Percentiles rank a stretch among this genome's conserved stretches.
phyloP scores from a whole-genome alignment of 2,113 vertebrate genomes.

The Dryoscopus gambensis region DNA sequence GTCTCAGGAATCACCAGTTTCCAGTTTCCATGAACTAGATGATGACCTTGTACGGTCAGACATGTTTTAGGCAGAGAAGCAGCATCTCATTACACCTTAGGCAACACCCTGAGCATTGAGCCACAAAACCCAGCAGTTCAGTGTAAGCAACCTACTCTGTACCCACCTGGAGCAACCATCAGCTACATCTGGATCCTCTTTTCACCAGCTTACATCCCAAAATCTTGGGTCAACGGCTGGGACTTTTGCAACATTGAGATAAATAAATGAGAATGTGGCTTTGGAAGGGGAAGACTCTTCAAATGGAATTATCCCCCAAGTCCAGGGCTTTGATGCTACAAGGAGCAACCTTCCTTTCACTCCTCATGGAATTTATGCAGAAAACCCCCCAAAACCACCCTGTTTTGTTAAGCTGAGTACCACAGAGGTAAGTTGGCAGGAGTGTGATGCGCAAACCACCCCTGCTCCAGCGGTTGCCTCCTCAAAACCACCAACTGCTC shows the following conservation, averaged over 20 bases:
- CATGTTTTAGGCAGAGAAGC: not conserved
- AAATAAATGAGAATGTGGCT: not conserved
- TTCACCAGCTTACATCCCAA: constrained; percentile 22
- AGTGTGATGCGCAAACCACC: not conserved
- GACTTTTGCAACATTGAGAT: not conserved
- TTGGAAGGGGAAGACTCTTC: not conserved
- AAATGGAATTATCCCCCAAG: not conserved
- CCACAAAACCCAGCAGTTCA: not conserved
- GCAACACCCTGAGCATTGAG: not conserved
- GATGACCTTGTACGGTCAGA: not conserved
- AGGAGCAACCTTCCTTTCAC: not conserved
- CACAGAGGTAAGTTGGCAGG: not conserved
- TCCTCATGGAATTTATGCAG: not conserved
- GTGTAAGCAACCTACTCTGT: constrained; percentile 23
- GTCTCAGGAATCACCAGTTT: constrained; percentile 63
- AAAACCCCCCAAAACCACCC: not conserved
- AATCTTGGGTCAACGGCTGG: not conserved
- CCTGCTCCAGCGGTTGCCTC: not conserved
- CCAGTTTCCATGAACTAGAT: not conserved
- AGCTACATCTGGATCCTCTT: not conserved
- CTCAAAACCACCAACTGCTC: not conserved
- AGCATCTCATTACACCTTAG: constrained; percentile 1
- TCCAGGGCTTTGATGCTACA: not conserved
- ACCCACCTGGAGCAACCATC: not conserved
- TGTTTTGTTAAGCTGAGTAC: not conserved